Evolutionary conservation across 2,888 invertebrate species (phyloP).

Genomic region (Drepana falcataria): DNA sequence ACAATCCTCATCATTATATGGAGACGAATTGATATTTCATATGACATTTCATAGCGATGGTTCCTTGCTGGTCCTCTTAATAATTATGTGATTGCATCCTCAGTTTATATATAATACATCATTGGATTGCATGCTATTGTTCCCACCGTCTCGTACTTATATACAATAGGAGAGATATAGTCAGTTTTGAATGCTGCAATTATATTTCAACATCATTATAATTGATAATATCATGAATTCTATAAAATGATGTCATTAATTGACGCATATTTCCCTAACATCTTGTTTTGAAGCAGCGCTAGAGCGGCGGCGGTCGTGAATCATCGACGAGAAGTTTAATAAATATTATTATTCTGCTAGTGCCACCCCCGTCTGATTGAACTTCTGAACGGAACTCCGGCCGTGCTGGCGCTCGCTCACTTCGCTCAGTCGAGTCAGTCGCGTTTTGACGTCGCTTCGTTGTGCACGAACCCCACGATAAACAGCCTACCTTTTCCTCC

Average conservation of each 20-base stretch:
- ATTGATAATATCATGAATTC: not conserved
- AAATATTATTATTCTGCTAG: constrained; percentile 32
- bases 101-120: too few relatives aligned
- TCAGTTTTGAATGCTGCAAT: not conserved
- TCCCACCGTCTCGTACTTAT: too few relatives aligned
- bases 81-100: too few relatives aligned
- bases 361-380: constrained; percentile 36
- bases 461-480: constrained; percentile 41
- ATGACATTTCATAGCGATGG: too few relatives aligned
- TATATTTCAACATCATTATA: constrained; percentile 8
- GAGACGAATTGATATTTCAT: too few relatives aligned
- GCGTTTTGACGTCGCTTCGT: constrained; percentile 47
- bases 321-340: constrained; percentile 34
- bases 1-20: too few relatives aligned
- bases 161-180: too few relatives aligned
- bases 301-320: constrained; percentile 30
- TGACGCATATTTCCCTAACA: constrained; percentile 13
- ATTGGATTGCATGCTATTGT: too few relatives aligned
- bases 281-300: constrained; percentile 11
- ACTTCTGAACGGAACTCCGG: constrained; percentile 22
- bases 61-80: too few relatives aligned
- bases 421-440: constrained; percentile 51
- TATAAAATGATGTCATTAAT: constrained; percentile 23
- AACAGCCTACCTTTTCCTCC: constrained; percentile 27
- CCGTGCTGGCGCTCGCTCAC: constrained; percentile 12